Percentiles rank a stretch among this genome's conserved stretches.
These are phyloP conservation scores for Hylaeus volcanicus DNA, from an alignment of 1,140 invertebrate genomes.

Conservation along the genomic window DNA sequence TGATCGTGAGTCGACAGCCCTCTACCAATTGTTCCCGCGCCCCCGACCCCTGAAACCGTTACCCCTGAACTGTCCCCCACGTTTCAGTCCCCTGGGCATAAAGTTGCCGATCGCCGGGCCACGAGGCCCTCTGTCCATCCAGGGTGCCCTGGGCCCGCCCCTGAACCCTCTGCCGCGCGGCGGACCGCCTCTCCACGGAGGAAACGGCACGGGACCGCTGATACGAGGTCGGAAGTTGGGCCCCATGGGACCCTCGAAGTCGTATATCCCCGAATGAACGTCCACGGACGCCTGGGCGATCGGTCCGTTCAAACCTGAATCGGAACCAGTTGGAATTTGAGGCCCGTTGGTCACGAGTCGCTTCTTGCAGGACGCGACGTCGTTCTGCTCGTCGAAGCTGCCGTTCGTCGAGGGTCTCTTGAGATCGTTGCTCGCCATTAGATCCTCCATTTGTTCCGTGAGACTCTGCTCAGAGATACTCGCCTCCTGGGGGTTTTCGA, in stretches of 20 bases:
- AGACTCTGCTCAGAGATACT: conserved; percentile 58
- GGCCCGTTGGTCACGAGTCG: conserved; percentile 62
- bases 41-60: conserved; percentile 70
- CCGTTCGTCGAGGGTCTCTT: conserved; percentile 67
- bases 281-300: conserved; percentile 41
- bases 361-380: conserved; percentile 51
- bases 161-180: conserved; percentile 66
- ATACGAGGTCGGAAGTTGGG: conserved; percentile 65
- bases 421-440: conserved; percentile 59
- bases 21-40: conserved; percentile 69
- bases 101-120: conserved; percentile 64
- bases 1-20: background rate
- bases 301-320: conserved; percentile 53
- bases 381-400: conserved; percentile 55
- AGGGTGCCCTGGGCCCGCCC: conserved; percentile 71
- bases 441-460: conserved; percentile 69
- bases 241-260: conserved; percentile 62
- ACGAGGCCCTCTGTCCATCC: conserved; percentile 74
- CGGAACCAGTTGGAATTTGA: conserved; percentile 2
- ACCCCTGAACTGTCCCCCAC: conserved; percentile 69
- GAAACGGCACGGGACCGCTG: conserved; percentile 55
- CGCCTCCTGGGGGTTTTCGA: conserved; percentile 14
- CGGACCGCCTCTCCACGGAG: conserved; percentile 65
- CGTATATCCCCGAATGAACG: conserved; percentile 57
- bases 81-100: conserved; percentile 69